Percentiles rank a stretch among this genome's conserved stretches.
Conservation (phyloP, 2,113 vertebrate genomes). For the Pollachius pollachius region DNA sequence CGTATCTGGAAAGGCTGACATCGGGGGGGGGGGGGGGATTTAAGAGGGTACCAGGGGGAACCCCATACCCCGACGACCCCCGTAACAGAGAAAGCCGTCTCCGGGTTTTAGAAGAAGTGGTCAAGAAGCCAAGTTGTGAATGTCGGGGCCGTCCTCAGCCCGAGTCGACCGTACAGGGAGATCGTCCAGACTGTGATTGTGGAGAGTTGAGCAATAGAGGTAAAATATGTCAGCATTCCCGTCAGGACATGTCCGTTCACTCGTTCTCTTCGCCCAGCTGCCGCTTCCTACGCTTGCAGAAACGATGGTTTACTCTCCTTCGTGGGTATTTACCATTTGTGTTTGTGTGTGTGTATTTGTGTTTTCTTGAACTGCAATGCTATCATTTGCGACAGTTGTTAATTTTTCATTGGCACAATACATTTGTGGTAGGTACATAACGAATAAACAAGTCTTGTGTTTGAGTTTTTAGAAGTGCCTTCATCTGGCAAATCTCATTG, state of each 20-base stretch:
- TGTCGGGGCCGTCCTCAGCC: not conserved
- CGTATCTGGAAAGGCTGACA: no score
- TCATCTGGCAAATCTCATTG: constrained; percentile 53
- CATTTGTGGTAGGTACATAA: constrained; percentile 14
- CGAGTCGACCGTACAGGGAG: constrained; percentile 47
- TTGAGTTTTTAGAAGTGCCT: constrained; percentile 64
- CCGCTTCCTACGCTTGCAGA: constrained; percentile 40
- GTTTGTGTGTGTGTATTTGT: constrained; percentile 4
- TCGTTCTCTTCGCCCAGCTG: constrained; percentile 27
- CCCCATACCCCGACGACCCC: not conserved
- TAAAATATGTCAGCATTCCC: constrained; percentile 24
- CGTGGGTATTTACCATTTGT: constrained; percentile 28
- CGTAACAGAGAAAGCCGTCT: constrained; percentile 3
- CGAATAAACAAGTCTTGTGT: constrained; percentile 39
- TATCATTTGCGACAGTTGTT: constrained; percentile 22
- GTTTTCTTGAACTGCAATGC: constrained; percentile 37
- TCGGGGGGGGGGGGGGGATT: no score
- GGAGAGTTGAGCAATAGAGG: constrained; percentile 38
- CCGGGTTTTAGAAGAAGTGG: no score
- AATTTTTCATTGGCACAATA: constrained; percentile 12
- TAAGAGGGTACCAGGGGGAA: no score
- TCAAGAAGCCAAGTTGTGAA: no score
- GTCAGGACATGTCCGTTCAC: constrained; percentile 24
- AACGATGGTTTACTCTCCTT: constrained; percentile 21
- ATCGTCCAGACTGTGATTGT: constrained; percentile 43